Evolutionary conservation across 2,113 vertebrate genomes (phyloP).

Genomic region (Entosphenus tridentatus): DNA sequence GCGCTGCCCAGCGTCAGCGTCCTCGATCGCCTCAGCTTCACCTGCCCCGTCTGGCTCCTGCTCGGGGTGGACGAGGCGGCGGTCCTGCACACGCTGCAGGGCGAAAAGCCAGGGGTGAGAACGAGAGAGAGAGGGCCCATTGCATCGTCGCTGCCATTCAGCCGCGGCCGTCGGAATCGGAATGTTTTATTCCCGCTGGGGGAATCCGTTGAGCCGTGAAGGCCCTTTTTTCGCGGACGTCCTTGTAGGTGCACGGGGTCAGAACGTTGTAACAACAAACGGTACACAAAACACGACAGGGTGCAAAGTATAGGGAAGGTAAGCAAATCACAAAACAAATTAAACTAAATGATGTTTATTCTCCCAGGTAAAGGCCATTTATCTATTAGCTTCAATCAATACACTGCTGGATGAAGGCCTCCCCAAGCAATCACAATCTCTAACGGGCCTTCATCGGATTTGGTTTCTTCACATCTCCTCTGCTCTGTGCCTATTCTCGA

Average conservation of each 20-base stretch:
- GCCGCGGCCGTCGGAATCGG: neutral
- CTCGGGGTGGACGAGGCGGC: slow-evolving; percentile 44
- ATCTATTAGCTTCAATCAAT: too few relatives aligned
- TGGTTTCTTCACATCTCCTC: too few relatives aligned
- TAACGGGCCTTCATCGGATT: too few relatives aligned
- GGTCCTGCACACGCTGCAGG: slow-evolving; percentile 28
- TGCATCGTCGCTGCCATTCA: neutral
- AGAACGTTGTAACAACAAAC: neutral
- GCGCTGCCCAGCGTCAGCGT: slow-evolving; percentile 53
- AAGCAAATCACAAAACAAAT: too few relatives aligned
- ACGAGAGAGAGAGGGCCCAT: slow-evolving; percentile 26
- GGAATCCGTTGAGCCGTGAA: too few relatives aligned
- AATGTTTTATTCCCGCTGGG: neutral
- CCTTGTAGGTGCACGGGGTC: neutral
- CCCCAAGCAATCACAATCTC: too few relatives aligned
- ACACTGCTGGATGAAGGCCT: too few relatives aligned
- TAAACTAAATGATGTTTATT: too few relatives aligned
- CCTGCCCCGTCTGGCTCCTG: slow-evolving; percentile 62
- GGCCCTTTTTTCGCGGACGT: neutral
- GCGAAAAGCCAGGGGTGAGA: slow-evolving; percentile 54
- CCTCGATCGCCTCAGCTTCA: slow-evolving; percentile 54
- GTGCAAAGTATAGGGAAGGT: too few relatives aligned
- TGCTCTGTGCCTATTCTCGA: too few relatives aligned
- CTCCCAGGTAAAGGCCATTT: too few relatives aligned
- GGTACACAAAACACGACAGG: neutral